Percentiles rank a stretch among this genome's conserved stretches.
These are phyloP conservation scores for rabbit (Oryctolagus cuniculus) DNA, from an alignment of 2,113 vertebrate genomes.

Conservation along the genomic window DNA sequence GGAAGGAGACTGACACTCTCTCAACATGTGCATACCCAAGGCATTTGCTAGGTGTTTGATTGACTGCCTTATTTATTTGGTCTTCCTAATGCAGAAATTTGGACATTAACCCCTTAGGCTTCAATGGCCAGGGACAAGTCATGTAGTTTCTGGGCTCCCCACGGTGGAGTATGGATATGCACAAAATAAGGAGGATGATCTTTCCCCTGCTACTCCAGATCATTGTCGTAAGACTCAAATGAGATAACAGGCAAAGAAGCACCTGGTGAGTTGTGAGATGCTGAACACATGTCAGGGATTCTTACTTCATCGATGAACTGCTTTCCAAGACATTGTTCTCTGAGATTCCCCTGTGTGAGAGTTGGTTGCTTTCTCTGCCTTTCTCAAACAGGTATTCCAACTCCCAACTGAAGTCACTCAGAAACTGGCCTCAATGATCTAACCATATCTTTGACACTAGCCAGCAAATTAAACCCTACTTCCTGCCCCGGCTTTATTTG, in stretches of 20 bases:
- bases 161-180: neutral
- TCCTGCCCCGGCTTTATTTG: neutral
- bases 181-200: neutral
- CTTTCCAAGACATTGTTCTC: neutral
- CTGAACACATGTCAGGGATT: neutral
- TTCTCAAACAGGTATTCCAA: neutral
- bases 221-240: neutral
- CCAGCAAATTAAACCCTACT: slow-evolving; percentile 14
- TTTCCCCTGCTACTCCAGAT: neutral
- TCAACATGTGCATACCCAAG: neutral
- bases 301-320: neutral
- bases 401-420: neutral
- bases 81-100: neutral
- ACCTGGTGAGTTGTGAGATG: slow-evolving; percentile 1
- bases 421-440: slow-evolving; percentile 19
- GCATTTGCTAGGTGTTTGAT: neutral
- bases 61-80: neutral
- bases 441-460: slow-evolving; percentile 8
- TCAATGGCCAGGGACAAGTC: neutral
- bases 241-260: neutral
- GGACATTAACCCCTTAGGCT: neutral
- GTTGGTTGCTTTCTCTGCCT: neutral
- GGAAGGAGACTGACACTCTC: neutral
- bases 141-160: neutral
- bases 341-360: neutral